These are phyloP conservation scores for Macrotrachela quadricornifera DNA, from an alignment of 1,140 invertebrate species.

Conservation along the genomic window DNA sequence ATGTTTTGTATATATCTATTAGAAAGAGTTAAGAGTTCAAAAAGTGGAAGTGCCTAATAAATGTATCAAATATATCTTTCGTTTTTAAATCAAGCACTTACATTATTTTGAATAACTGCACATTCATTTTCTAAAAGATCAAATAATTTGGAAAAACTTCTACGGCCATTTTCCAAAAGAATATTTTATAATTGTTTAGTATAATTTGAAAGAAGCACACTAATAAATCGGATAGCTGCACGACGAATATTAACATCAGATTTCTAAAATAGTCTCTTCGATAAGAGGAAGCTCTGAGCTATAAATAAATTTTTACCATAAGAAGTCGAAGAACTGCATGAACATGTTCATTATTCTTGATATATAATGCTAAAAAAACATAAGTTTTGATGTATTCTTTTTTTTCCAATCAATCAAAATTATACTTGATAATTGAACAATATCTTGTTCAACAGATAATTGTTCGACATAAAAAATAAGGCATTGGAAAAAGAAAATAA, in stretches of 20 bases:
- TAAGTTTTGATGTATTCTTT: too few species aligned
- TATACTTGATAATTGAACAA: constrained; percentile 92
- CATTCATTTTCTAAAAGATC: constrained; percentile 72
- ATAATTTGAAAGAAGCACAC: constrained; percentile 45
- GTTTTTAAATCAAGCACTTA: too few species aligned
- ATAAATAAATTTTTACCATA: too few species aligned
- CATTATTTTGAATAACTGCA: constrained; percentile 80
- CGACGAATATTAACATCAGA: constrained; percentile 4
- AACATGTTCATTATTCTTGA: constrained; percentile 55
- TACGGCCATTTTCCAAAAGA: constrained; percentile 61
- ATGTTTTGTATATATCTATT: constrained; percentile 98
- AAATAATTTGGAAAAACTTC: constrained; percentile 92
- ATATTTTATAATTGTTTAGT: constrained; percentile 81
- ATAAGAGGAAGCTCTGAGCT: too few species aligned
- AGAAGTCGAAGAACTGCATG: constrained; percentile 54
- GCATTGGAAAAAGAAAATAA: background rate
- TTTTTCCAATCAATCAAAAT: constrained; percentile 24
- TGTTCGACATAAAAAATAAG: constrained; percentile 17
- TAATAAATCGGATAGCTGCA: constrained; percentile 54
- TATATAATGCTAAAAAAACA: too few species aligned
- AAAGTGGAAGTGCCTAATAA: constrained; percentile 46
- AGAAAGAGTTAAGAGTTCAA: constrained; percentile 73
- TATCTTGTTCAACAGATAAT: constrained; percentile 20
- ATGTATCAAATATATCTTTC: too few species aligned
- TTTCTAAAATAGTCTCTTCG: background rate